Evolutionary conservation across 2,113 vertebrate genomes (phyloP).

Genomic region (Gracilinanus agilis): DNA sequence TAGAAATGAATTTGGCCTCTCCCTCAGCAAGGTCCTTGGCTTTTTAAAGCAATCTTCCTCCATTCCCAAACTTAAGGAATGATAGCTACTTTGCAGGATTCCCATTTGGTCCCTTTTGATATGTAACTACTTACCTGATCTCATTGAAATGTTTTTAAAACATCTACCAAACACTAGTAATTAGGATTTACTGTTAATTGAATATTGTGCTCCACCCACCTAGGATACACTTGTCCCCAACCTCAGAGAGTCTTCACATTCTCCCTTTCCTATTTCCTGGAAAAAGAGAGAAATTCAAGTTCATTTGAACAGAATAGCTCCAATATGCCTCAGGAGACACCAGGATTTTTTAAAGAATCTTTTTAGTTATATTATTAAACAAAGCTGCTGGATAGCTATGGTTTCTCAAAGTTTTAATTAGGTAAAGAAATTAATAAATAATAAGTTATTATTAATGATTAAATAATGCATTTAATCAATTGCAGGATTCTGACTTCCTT

Average conservation of each 20-base stretch:
- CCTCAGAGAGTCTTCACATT: background rate
- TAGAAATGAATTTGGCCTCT: background rate
- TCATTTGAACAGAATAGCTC: background rate
- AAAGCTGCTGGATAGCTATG: background rate
- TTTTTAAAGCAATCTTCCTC: background rate
- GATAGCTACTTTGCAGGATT: background rate
- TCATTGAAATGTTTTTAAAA: background rate
- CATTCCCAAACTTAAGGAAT: background rate
- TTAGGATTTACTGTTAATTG: background rate
- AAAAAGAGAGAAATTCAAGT: background rate
- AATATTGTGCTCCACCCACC: background rate
- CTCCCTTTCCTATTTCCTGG: background rate
- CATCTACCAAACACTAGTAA: background rate
- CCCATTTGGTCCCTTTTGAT: background rate
- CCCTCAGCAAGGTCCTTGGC: background rate
- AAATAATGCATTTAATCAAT: background rate
- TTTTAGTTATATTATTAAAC: background rate
- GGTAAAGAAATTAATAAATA: background rate
- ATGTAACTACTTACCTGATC: background rate
- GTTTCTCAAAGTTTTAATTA: background rate
- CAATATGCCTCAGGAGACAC: background rate
- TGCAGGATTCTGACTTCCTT: background rate
- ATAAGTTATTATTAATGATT: background rate
- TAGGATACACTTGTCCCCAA: background rate
- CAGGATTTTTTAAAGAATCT: background rate